Base-by-base conservation (phyloP, 2,888 invertebrate genomes). In the Deilephila elpenor region DNA sequence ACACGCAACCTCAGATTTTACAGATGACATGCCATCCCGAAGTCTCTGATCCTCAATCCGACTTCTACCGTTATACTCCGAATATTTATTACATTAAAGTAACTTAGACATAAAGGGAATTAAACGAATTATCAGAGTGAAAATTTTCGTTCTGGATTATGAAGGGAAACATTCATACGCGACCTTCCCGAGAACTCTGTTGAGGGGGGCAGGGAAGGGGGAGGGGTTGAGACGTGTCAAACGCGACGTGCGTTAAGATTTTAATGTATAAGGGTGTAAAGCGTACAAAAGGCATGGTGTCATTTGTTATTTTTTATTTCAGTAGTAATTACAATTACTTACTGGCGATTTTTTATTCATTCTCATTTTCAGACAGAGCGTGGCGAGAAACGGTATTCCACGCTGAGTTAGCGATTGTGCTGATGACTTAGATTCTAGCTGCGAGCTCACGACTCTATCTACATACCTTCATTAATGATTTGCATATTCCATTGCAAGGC, bases 131-230 rank as follows among this genome's bases (percentile, higher is more conserved):
- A 59, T 25, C 20, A 59, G 25, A 59, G 59, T 59, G 59, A 25
- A 59, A 25, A 59, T 59, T n/a, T 59, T 59, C 20, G 20, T 59
- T 11, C 25, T 25, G 25, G 59, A 59, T 59, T 59, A 25, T 59
- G 59, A 59, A 59, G 59, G 59, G 25, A n/a, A 25, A 59, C 25
- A 59, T 59, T 59, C 59, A 59, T 59, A 7, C 20, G 59, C n/a
- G 7, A 20, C 6, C 59, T 17, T 20, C 20, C 25, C 11, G 59
- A 3, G 59, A 25, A 14, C 25, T 11, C 8, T 2, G n/a, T 0
- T 7, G n/a, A 7, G 25, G 59, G 3, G 3, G 11, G 7, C 8
- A n/a, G n/a, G 59, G 44, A 3, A 14, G 11, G 44, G 44, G 59
- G 59, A n/a, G 7, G 11, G 14, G 44, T 7, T 1, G 11, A 25